Evolutionary conservation across 2,888 invertebrate genomes (phyloP), one percentile per base, ranked within the genome.

Genomic region (Caenorhabditis zanzibari): DNA sequence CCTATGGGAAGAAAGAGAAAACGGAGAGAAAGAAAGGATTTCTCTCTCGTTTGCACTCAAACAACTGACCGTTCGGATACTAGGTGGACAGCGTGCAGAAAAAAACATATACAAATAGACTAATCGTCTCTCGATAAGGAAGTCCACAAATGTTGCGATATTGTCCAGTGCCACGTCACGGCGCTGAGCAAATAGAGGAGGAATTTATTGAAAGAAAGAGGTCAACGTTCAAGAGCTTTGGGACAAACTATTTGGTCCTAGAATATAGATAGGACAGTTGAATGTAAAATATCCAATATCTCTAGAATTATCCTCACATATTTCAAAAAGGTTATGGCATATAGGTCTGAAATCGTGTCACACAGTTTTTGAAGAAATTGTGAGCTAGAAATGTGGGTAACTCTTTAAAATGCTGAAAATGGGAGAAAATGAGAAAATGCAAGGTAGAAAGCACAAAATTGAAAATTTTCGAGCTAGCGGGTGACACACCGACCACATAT

Each of bases 1-100:
- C 7, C n/a, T 19, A 61, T 26, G 38, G 22, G 59, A n/a, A n/a
- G n/a, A n/a, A 66, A n/a, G 32, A 28, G 19, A 49, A 61, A 32
- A 49, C 3, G 38, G 76, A 76, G 24, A 76, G 77, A 77, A 44
- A 61, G 63, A 28, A 58, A 44, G 14, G 69, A 35, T 68, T 35
- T 68, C 68, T 38, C 35, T 68, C 68, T 68, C 68, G 68, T 68
- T 68, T 68, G 68, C 54, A 68, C 68, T 54, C 38, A 54, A 49
- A 66, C 26, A 44, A 66, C 54, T 52, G 68, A 35, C 35, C 68
- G 54, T 54, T 68, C 68, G 19, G 28, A 22, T 68, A 26, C 58
- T 47, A n/a, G 35, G 52, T 47, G 47, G 47, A 47, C n/a, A 19
- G 16, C 68, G 54, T 44, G 59, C 59, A 47, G 16, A 59, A 59